phyloP scores from a whole-genome alignment of 2,797 vertebrate species.

The Manis pentadactyla region DNA sequence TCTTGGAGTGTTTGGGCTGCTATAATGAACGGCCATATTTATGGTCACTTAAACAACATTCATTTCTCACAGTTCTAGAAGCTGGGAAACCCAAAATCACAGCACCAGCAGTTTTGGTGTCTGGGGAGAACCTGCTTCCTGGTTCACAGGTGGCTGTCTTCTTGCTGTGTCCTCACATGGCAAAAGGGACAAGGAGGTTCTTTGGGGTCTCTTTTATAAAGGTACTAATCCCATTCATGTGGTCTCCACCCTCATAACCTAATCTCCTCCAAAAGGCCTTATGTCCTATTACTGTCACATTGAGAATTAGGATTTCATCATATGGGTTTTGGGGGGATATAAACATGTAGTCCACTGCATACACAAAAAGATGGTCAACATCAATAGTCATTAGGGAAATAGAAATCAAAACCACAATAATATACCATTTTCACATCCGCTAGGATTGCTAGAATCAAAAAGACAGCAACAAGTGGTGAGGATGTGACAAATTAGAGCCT shows the following conservation, averaged over 20 bases:
- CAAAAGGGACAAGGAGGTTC: neutral
- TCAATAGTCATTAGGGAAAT: neutral
- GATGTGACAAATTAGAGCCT: neutral
- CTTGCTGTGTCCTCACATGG: neutral
- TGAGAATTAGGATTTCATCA: neutral
- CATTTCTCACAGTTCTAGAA: neutral
- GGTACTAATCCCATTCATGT: neutral
- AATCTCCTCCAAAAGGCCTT: neutral
- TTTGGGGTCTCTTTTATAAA: neutral
- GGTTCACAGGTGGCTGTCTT: neutral
- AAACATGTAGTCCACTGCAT: neutral
- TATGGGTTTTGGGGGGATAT: neutral
- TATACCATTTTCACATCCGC: neutral
- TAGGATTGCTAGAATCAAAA: neutral
- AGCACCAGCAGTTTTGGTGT: neutral
- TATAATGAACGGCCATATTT: neutral
- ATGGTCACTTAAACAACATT: neutral
- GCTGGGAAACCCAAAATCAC: neutral
- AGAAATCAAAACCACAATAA: neutral
- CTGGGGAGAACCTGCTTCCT: neutral
- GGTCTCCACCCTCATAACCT: neutral
- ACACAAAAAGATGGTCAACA: constrained; percentile 10
- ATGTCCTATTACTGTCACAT: neutral
- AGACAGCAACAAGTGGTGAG: neutral
- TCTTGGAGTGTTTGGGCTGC: neutral